Percentiles rank a stretch among this genome's conserved stretches.
These are phyloP conservation scores for Dysdera silvatica DNA, from an alignment of 1,140 invertebrate genomes.

Conservation along the genomic window DNA sequence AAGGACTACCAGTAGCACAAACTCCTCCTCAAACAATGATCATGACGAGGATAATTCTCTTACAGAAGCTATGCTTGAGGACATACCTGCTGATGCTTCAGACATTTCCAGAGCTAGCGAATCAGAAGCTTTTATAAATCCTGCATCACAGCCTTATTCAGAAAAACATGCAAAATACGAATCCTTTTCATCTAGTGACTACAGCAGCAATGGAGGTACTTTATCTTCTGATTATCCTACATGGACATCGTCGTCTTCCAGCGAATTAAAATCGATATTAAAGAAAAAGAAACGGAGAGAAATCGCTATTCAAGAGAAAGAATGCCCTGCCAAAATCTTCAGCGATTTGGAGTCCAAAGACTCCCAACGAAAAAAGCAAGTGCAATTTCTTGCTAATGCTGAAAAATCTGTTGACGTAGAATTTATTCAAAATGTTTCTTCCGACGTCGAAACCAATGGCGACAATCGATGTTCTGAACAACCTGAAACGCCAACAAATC, in stretches of 20 bases:
- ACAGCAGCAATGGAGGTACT: constrained; percentile 24
- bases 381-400: constrained; percentile 8
- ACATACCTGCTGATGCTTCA: no score
- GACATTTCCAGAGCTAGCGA: no score
- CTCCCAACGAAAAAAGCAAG: constrained; percentile 21
- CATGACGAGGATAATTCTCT: no score
- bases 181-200: constrained; percentile 27
- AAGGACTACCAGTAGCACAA: no score
- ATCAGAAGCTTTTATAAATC: no score
- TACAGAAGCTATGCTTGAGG: no score
- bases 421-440: background rate
- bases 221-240: constrained; percentile 27
- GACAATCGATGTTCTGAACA: no score
- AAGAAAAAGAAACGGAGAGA: constrained; percentile 20
- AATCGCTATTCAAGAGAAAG: constrained; percentile 11
- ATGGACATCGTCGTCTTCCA: constrained; percentile 23
- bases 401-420: background rate
- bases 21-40: no score
- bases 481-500: no score
- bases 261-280: constrained; percentile 25
- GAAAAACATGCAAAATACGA: constrained; percentile 20
- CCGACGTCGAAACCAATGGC: no score
- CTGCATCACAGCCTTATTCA: background rate
- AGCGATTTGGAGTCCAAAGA: constrained; percentile 6
- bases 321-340: constrained; percentile 1